These are phyloP conservation scores for Lagopus leucura DNA, from an alignment of 2,113 vertebrate genomes.

Conservation along the genomic window DNA sequence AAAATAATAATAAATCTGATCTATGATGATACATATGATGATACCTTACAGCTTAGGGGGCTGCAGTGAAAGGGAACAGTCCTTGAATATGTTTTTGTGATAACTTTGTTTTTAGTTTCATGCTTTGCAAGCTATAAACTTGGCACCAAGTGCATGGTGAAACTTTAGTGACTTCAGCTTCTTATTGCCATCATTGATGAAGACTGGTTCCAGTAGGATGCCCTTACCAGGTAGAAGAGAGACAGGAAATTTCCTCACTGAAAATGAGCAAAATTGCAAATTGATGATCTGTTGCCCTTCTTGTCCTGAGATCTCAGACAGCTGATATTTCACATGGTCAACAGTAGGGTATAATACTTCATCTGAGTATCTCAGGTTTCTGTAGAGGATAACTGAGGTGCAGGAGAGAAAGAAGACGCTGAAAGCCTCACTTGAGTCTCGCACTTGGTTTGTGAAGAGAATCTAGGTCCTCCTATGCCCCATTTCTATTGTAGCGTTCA, in stretches of 20 bases:
- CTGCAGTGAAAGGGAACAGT: background rate
- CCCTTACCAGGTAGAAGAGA: background rate
- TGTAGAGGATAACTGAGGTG: background rate
- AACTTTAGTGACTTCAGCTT: background rate
- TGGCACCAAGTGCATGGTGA: background rate
- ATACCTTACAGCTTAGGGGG: background rate
- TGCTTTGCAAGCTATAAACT: accelerated
- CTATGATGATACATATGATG: background rate
- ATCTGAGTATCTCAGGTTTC: background rate
- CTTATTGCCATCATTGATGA: accelerated
- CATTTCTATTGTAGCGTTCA: background rate
- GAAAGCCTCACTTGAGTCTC: background rate
- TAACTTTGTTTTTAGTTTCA: background rate
- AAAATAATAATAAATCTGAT: background rate
- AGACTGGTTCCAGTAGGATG: background rate
- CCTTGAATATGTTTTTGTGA: background rate
- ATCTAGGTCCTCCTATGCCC: accelerated
- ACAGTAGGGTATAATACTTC: background rate
- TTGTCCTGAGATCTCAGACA: background rate
- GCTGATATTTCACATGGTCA: background rate
- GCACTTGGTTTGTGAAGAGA: background rate
- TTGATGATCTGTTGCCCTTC: background rate
- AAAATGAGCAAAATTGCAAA: background rate
- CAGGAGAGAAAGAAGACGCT: background rate
- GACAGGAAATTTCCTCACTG: background rate